Percentiles rank a stretch among this genome's conserved stretches.
Conservation (phyloP, 1,140 invertebrate genomes). For the Agrypnia vestita region DNA sequence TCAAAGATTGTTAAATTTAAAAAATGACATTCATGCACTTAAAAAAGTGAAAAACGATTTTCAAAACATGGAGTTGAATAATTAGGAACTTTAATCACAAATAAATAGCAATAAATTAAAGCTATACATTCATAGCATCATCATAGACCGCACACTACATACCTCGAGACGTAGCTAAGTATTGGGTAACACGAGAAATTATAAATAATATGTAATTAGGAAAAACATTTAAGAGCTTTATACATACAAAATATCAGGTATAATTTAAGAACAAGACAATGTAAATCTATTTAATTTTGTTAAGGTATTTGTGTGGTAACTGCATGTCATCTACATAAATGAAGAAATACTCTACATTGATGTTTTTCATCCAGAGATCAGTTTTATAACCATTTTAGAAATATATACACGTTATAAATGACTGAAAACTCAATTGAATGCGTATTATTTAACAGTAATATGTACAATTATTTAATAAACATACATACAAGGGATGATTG, state of each 20-base stretch:
- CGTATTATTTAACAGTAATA: too few relatives aligned
- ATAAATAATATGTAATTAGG: too few relatives aligned
- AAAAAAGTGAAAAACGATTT: slow-evolving; percentile 41
- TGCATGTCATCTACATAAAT: not conserved
- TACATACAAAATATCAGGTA: not conserved
- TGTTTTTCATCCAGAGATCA: too few relatives aligned
- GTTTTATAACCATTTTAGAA: too few relatives aligned
- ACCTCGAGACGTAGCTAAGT: too few relatives aligned
- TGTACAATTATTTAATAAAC: too few relatives aligned
- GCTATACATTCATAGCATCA: slow-evolving; percentile 11
- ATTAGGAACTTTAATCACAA: slow-evolving; percentile 50
- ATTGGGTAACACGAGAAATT: too few relatives aligned
- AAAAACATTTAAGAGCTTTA: too few relatives aligned
- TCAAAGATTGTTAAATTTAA: slow-evolving; percentile 30
- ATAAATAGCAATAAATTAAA: slow-evolving; percentile 39
- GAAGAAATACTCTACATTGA: too few relatives aligned
- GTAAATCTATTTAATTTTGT: not conserved
- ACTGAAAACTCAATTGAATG: too few relatives aligned
- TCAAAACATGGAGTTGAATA: slow-evolving; percentile 43
- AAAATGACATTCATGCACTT: slow-evolving; percentile 29
- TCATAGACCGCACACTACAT: slow-evolving; percentile 13
- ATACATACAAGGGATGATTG: too few relatives aligned
- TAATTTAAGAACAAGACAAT: slow-evolving; percentile 2
- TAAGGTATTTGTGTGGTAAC: slow-evolving; percentile 1
- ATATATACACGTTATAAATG: too few relatives aligned